Evolutionary conservation across 2,113 vertebrate species (phyloP).

Genomic region (Poeciliopsis turrubarensis): DNA sequence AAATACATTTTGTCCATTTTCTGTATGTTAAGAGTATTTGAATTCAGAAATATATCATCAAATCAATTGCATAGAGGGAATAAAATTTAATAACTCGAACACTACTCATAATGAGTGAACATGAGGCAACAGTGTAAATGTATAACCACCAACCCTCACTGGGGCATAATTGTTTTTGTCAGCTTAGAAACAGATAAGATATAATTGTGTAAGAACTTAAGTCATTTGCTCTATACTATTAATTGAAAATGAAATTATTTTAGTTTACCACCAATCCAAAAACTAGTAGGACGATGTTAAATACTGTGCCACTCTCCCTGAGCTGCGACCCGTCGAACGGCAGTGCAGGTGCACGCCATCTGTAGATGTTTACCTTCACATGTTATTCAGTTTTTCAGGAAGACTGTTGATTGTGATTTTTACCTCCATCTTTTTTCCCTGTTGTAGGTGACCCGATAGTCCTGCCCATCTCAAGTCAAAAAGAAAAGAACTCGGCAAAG

Average conservation of each 20-base stretch:
- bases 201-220: too few species aligned
- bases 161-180: too few species aligned
- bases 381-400: too few species aligned
- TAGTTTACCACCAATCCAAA: neutral
- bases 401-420: neutral
- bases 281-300: neutral
- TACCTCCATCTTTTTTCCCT: slow-evolving; percentile 24
- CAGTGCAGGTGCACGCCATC: neutral
- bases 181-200: too few species aligned
- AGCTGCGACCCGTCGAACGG: neutral
- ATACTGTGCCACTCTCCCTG: neutral
- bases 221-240: neutral
- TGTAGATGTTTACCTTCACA: neutral
- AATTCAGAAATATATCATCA: too few species aligned
- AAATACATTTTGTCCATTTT: too few species aligned
- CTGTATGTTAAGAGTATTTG: too few species aligned
- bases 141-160: too few species aligned
- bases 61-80: too few species aligned
- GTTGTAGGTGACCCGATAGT: slow-evolving; percentile 84
- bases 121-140: too few species aligned
- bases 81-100: too few species aligned
- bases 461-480: slow-evolving; percentile 16
- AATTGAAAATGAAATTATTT: neutral
- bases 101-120: too few species aligned
- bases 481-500: slow-evolving; percentile 14